Base-by-base conservation (phyloP, 2,888 invertebrate species). In the Tiliacea citrago region DNA sequence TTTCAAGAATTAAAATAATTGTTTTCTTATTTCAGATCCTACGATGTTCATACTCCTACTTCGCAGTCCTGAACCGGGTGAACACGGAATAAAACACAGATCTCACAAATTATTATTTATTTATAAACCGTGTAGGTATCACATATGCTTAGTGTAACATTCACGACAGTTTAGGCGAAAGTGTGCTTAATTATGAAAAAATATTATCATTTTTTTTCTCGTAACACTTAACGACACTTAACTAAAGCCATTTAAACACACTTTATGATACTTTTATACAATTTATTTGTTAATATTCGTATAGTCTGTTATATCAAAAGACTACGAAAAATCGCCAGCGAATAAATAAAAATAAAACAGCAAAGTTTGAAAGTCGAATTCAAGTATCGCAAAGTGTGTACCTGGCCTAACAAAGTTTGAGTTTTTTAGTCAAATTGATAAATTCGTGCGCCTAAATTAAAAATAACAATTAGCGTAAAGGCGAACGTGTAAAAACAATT, bases 91-190 rank as follows among this genome's bases (percentile, higher is more conserved):
- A 90, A 90, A 86, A 88, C 62, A n/a, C 71, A 16, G 12, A 16
- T 18, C 51, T 86, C 92, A 94, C 94, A 94, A 94, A 94, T 95
- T 92, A 93, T 92, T 89, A 91, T 95, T 96, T 95, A 95, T 94
- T 95, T 93, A 93, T 94, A 95, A 94, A 96, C 93, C 92, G 94
- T 95, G 95, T 88, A 83, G 87, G 88, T 96, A 96, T 96, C 96
- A 96, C 96, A 95, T 95, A 94, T 93, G 94, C 93, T 94, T 93
- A 94, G 94, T 95, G 95, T 95, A 85, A 95, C 94, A 95, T 94
- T 92, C 92, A 95, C 93, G 95, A 94, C 90, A 92, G 93, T 91
- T 94, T 95, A 96, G 95, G 95, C 96, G 93, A 94, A 93, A 94
- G 94, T 95, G 96, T 94, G 95, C 94, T 95, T 94, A 93, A 85